Conservation (phyloP, 2,888 invertebrate genomes). For the Mesoligia furuncula region DNA sequence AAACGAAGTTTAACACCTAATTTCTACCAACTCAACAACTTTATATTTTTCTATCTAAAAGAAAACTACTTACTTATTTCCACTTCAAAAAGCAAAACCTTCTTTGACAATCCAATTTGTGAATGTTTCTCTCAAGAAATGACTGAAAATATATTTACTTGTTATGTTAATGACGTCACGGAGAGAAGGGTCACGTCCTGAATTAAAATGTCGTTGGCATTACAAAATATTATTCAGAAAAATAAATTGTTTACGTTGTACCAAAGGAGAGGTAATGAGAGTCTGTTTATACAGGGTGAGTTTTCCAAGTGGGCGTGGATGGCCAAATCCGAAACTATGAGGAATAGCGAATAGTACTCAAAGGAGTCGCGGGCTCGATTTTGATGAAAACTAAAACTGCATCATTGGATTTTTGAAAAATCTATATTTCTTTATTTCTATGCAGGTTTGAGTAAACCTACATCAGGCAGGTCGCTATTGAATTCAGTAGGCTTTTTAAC, state of each 20-base stretch:
- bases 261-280: background rate
- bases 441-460: too few relatives aligned
- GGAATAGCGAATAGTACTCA: too few relatives aligned
- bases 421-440: too few relatives aligned
- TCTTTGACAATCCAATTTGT: constrained; percentile 44
- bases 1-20: too few relatives aligned
- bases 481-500: too few relatives aligned
- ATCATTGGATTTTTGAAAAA: too few relatives aligned
- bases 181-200: constrained; percentile 51
- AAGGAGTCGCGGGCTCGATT: too few relatives aligned
- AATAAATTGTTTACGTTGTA: constrained; percentile 14
- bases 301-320: too few relatives aligned
- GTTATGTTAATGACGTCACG: constrained; percentile 45
- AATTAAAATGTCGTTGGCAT: constrained; percentile 49
- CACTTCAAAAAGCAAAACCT: constrained; percentile 14
- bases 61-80: background rate
- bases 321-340: too few relatives aligned
- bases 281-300: background rate
- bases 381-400: too few relatives aligned
- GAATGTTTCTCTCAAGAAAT: constrained; percentile 20
- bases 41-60: background rate
- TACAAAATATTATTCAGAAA: constrained; percentile 18
- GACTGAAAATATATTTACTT: constrained; percentile 42
- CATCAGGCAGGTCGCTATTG: too few relatives aligned
- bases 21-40: background rate